A percentile compares a stretch with the other conserved stretches of the same genome.
Evolutionary conservation across 2,797 vertebrate species (phyloP).

Genomic region (Chaetodon trifasciatus): DNA sequence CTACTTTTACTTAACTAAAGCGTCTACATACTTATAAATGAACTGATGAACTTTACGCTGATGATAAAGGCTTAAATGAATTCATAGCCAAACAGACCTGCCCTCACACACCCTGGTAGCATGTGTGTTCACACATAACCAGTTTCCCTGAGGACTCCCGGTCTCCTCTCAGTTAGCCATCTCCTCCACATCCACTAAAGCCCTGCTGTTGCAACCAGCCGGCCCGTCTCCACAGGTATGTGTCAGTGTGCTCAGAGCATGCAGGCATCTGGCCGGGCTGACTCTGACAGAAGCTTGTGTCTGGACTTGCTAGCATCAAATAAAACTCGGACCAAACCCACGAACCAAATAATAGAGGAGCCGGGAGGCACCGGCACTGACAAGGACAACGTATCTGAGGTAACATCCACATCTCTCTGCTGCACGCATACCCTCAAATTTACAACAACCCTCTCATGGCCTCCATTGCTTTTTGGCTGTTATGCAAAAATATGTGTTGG

Average conservation of each 20-base stretch:
- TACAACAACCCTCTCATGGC: slow-evolving; percentile 43
- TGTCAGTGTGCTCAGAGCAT: slow-evolving; percentile 73
- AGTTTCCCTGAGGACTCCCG: slow-evolving; percentile 21
- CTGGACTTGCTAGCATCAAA: slow-evolving; percentile 77
- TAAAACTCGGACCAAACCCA: slow-evolving; percentile 72
- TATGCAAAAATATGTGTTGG: slow-evolving; percentile 69
- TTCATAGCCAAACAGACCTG: background rate
- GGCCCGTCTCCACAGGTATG: slow-evolving; percentile 73
- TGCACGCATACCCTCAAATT: slow-evolving; percentile 58
- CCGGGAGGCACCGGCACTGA: slow-evolving; percentile 66
- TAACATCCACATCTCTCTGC: slow-evolving; percentile 57
- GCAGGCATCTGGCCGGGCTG: slow-evolving; percentile 74
- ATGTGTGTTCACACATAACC: slow-evolving; percentile 35
- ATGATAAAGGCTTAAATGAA: slow-evolving; percentile 21
- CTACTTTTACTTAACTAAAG: background rate
- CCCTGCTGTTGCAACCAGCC: slow-evolving; percentile 72
- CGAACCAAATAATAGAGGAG: slow-evolving; percentile 68
- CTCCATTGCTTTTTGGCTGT: slow-evolving; percentile 50
- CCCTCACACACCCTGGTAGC: slow-evolving; percentile 16
- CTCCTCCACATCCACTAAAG: slow-evolving; percentile 61
- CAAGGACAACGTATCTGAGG: slow-evolving; percentile 70
- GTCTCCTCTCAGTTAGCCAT: slow-evolving; percentile 62
- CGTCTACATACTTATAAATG: background rate
- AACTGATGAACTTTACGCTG: slow-evolving; percentile 5
- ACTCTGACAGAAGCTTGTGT: slow-evolving; percentile 79